These are phyloP conservation scores for Galago senegalensis DNA, from an alignment of 2,797 vertebrate genomes.

Conservation along the genomic window DNA sequence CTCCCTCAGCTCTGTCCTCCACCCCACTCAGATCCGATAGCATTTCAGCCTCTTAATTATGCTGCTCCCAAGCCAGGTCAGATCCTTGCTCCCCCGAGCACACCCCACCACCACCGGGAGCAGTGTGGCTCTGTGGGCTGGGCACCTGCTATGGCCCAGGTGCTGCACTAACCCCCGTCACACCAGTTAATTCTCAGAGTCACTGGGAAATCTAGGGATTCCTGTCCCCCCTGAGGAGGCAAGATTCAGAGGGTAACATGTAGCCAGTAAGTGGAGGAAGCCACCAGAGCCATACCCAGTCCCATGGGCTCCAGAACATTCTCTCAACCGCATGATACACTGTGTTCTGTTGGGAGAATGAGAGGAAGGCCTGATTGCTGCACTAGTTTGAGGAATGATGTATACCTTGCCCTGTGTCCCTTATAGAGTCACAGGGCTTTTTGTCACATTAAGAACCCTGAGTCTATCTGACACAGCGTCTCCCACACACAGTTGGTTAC, in stretches of 20 bases:
- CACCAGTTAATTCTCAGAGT: background rate
- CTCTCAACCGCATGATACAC: background rate
- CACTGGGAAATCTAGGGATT: background rate
- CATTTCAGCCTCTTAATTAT: background rate
- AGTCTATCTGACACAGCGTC: accelerated
- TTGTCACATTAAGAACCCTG: accelerated
- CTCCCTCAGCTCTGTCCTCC: background rate
- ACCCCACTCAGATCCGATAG: accelerated
- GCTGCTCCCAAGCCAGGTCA: background rate
- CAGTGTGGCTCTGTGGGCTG: accelerated
- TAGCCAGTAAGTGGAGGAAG: background rate
- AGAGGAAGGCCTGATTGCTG: background rate
- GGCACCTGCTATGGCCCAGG: background rate
- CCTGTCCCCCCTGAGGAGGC: background rate
- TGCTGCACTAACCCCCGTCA: accelerated
- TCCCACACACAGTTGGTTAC: background rate
- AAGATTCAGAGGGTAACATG: background rate
- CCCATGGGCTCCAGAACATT: background rate
- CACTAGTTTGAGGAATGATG: background rate
- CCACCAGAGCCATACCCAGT: background rate
- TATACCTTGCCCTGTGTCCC: accelerated
- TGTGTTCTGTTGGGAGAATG: background rate
- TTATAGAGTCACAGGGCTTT: background rate
- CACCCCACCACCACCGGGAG: too few relatives aligned
- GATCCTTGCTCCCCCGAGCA: background rate